Evolutionary conservation across 1,140 invertebrate species (phyloP).

Genomic region (Drosophila quadrilineata): DNA sequence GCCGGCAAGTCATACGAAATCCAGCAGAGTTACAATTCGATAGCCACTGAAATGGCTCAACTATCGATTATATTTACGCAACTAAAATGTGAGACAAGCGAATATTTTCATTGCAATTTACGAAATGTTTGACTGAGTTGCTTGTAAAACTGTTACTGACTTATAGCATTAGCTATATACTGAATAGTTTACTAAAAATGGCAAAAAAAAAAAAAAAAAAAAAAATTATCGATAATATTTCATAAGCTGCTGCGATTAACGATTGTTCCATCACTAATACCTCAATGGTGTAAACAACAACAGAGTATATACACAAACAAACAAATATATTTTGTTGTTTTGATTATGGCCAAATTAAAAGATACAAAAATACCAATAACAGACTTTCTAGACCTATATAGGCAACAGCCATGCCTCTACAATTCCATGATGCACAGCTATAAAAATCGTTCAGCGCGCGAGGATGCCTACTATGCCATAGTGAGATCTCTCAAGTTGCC

Average conservation of each 20-base stretch:
- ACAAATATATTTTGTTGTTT: conserved; percentile 11
- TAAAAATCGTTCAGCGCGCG: conserved; percentile 69
- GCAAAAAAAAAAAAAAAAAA: neutral
- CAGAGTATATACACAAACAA: conserved; percentile 5
- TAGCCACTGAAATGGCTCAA: too few relatives aligned
- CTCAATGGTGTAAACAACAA: conserved; percentile 25
- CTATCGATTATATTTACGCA: too few relatives aligned
- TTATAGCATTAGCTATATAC: neutral
- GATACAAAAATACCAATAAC: conserved; percentile 66
- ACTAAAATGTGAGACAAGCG: too few relatives aligned
- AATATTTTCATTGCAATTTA: too few relatives aligned
- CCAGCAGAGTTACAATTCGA: too few relatives aligned
- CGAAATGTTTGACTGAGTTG: too few relatives aligned
- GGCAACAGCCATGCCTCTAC: conserved; percentile 73
- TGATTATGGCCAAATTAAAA: conserved; percentile 52
- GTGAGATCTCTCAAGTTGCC: conserved; percentile 65
- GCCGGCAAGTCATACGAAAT: too few relatives aligned
- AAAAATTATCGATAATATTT: neutral
- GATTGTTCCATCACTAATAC: conserved; percentile 5
- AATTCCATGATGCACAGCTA: conserved; percentile 70
- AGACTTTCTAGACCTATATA: conserved; percentile 74
- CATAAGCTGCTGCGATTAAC: too few relatives aligned
- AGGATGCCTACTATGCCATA: conserved; percentile 70
- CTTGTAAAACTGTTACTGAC: neutral
- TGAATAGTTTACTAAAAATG: neutral